Evolutionary conservation across 2,113 vertebrate genomes (phyloP).

Genomic region (Apodemus sylvaticus): DNA sequence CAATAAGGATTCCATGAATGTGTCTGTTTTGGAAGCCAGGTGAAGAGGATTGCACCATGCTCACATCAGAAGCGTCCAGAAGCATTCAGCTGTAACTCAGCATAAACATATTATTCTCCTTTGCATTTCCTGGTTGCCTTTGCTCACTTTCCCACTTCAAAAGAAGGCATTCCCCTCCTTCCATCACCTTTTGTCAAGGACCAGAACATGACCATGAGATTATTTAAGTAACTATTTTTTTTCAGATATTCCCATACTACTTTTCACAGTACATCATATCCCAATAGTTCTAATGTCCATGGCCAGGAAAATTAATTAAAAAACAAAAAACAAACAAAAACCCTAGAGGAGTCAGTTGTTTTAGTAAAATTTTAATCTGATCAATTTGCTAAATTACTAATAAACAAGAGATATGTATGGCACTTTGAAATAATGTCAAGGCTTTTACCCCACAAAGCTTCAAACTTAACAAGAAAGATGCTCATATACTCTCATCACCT

Average conservation of each 20-base stretch:
- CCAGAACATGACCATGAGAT: neutral
- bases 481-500: neutral
- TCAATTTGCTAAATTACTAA: neutral
- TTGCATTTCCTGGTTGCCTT: neutral
- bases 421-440: neutral
- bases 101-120: neutral
- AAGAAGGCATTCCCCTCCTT: neutral
- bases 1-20: neutral
- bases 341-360: neutral
- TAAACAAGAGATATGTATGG: neutral
- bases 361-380: slow-evolving; percentile 26
- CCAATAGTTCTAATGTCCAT: neutral
- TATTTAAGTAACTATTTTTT: neutral
- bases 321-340: neutral
- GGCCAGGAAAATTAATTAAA: neutral
- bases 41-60: neutral
- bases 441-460: neutral
- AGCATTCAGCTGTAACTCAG: neutral
- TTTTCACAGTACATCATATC: neutral
- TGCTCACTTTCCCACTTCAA: neutral
- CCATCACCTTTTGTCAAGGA: neutral
- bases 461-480: neutral
- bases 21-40: neutral
- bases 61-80: neutral
- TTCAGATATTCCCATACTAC: neutral